phyloP scores from a whole-genome alignment of 2,113 vertebrate species.

The Chionodraco myersi region DNA sequence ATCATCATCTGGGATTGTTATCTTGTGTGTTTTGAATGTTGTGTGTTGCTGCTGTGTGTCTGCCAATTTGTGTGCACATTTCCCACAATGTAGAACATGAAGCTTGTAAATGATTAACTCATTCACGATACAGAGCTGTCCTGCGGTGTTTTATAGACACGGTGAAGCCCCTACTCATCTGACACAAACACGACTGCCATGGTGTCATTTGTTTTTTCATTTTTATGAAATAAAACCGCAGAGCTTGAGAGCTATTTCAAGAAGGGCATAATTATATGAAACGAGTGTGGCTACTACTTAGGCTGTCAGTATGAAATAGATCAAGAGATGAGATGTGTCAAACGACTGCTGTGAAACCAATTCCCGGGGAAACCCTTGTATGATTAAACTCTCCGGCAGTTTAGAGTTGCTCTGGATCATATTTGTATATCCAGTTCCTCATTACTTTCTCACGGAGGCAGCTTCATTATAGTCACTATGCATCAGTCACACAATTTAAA shows the following conservation, averaged over 20 bases:
- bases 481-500: slow-evolving; percentile 4
- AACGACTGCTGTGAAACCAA: background rate
- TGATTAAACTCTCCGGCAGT: slow-evolving; percentile 4
- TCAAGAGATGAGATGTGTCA: background rate
- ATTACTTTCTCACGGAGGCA: background rate
- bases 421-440: slow-evolving; percentile 5
- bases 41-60: background rate
- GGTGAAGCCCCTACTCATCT: no score
- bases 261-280: background rate
- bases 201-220: no score
- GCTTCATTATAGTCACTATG: slow-evolving; percentile 3
- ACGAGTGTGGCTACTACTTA: background rate
- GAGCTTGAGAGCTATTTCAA: no score
- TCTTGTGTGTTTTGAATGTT: background rate
- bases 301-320: background rate
- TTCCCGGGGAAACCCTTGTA: slow-evolving; percentile 17
- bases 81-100: background rate
- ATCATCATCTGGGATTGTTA: background rate
- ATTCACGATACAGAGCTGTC: background rate
- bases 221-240: background rate
- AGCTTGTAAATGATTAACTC: background rate
- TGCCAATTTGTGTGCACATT: background rate
- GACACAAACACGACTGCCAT: background rate
- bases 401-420: background rate
- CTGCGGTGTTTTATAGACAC: background rate